These are phyloP conservation scores for Hassar affinis DNA, from an alignment of 2,113 vertebrate genomes.

Conservation along the genomic window DNA sequence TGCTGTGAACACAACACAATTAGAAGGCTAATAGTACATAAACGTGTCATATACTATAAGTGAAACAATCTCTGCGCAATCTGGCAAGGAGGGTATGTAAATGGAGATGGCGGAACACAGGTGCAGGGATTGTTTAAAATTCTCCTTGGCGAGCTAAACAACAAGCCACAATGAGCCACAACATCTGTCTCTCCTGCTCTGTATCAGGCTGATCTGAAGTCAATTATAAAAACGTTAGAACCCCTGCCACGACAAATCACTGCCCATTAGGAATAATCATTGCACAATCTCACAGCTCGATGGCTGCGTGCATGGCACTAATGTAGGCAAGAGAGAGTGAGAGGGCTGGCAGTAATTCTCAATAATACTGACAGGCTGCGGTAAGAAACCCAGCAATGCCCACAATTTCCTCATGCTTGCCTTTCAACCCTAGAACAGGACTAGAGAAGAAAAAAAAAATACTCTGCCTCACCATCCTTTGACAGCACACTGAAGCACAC, in stretches of 20 bases:
- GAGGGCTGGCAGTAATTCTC: constrained; percentile 44
- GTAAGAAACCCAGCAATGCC: constrained; percentile 33
- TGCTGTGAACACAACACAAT: background rate
- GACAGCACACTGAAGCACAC: constrained; percentile 50
- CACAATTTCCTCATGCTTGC: constrained; percentile 32
- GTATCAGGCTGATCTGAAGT: constrained; percentile 46
- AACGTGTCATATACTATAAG: background rate
- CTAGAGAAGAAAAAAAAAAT: background rate
- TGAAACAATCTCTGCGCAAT: background rate
- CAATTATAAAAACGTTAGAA: constrained; percentile 56
- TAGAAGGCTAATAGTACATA: background rate
- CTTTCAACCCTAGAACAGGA: constrained; percentile 27
- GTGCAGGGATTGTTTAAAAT: constrained; percentile 45
- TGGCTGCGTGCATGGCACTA: constrained; percentile 33
- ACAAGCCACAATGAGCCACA: constrained; percentile 47
- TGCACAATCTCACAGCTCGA: constrained; percentile 39
- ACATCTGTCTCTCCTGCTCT: constrained; percentile 50
- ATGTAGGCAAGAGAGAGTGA: constrained; percentile 31
- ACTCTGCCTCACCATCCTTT: constrained; percentile 14
- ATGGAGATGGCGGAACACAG: constrained; percentile 41
- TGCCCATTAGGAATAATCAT: constrained; percentile 58
- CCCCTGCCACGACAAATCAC: constrained; percentile 46
- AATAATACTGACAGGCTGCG: constrained; percentile 35
- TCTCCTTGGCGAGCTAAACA: constrained; percentile 37
- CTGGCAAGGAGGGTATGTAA: constrained; percentile 17